Evolutionary conservation across 2,888 invertebrate genomes (phyloP), one percentile per base, ranked within the genome.

Genomic region (Lycia hirtaria): DNA sequence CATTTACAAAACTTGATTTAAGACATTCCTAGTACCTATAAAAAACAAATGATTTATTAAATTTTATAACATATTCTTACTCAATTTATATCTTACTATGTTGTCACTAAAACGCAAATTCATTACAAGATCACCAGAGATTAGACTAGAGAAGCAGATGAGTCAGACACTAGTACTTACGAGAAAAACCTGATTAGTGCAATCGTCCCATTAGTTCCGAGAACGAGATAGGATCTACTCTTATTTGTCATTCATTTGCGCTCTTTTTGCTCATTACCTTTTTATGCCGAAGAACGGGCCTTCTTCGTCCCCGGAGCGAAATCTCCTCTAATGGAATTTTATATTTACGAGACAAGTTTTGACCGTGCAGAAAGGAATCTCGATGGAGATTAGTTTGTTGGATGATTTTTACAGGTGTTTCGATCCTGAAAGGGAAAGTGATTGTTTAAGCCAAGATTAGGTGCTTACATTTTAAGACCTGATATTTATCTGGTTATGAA

Each of bases 181-280:
- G 28, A 41, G 40, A 41, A 41, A 40, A 6, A n/a, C 20, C 9
- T 22, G 33, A 56, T 60, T 55, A 54, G 41, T 43, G 43, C 48
- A 54, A 54, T 50, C 41, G 40, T 47, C 38, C 61, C 55, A 62
- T 62, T 60, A 60, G 40, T 45, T 41, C 43, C 26, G 47, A 62
- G 43, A 53, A 35, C 47, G 30, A 40, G 50, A 48, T 47, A 17
- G 50, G 43, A 47, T 49, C 48, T 28, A 51, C 37, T 38, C 58
- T 58, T 62, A 62, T 65, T 65, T 65, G 59, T 60, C 60, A 55
- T 51, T 54, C 56, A 56, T 60, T 60, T 54, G 40, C 57, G 53
- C 41, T 57, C 48, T 50, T 61, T 53, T 57, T 54, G 53, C 56
- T 59, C 52, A 64, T 61, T 61, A 58, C 60, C 52, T 64, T 47